Evolutionary conservation across 2,888 invertebrate genomes (phyloP).

Genomic region (Dynastes maya): DNA sequence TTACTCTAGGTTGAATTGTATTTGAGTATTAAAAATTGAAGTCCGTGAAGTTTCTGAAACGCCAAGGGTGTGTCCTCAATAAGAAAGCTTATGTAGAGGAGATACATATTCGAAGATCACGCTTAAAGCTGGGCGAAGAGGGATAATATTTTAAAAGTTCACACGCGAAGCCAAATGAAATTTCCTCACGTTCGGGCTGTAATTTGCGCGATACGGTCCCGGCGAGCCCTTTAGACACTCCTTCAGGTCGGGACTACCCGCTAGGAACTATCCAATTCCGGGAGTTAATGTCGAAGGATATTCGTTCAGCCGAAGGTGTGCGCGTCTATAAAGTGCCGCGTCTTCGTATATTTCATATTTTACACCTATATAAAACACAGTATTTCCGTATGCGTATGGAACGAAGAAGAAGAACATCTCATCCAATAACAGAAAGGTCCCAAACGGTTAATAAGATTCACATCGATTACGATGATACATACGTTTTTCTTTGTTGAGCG

Average conservation of each 20-base stretch:
- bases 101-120: too few species aligned
- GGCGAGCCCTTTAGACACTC: neutral
- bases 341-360: neutral
- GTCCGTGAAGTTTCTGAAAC: too few species aligned
- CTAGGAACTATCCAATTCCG: neutral
- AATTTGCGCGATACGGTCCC: conserved; percentile 6
- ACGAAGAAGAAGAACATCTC: too few species aligned
- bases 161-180: neutral
- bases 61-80: too few species aligned
- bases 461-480: too few species aligned
- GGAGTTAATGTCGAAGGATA: conserved; percentile 7
- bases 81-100: too few species aligned
- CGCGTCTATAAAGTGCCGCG: neutral
- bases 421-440: too few species aligned
- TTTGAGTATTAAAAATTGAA: too few species aligned
- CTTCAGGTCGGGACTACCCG: neutral
- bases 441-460: too few species aligned
- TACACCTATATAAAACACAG: neutral
- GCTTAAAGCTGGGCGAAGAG: too few species aligned
- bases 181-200: conserved; percentile 5
- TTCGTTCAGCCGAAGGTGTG: neutral
- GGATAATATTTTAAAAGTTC: conserved; percentile 1
- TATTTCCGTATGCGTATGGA: neutral
- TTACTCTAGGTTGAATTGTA: too few species aligned
- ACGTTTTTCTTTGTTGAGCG: too few species aligned